phyloP scores from a whole-genome alignment of 2,113 vertebrate genomes.

The Oncorhynchus kisutch region DNA sequence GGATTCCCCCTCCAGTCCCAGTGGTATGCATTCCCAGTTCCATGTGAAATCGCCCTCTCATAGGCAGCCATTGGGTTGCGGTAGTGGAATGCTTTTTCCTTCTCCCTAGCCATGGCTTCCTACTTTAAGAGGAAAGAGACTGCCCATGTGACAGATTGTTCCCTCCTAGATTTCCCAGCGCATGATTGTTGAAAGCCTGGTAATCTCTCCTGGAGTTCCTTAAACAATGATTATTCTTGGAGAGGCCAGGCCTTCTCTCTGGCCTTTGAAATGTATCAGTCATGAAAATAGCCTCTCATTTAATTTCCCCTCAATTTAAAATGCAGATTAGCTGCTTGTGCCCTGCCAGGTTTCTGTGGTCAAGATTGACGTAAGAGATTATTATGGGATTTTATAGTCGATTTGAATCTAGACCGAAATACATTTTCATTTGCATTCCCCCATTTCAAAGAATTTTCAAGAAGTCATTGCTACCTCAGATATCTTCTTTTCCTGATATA shows the following conservation, averaged over 20 bases:
- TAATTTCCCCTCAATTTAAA: constrained; percentile 8
- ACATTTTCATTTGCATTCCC: not conserved
- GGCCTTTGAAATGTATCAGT: constrained; percentile 34
- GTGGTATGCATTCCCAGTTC: not conserved
- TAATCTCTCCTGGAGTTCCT: constrained; percentile 20
- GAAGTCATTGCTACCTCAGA: too few species aligned
- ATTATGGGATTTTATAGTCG: constrained; percentile 1
- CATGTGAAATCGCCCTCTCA: not conserved
- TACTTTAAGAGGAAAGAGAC: constrained; percentile 10
- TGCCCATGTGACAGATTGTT: constrained; percentile 7
- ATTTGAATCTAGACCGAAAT: not conserved
- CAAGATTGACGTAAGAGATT: constrained; percentile 5
- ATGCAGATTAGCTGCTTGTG: constrained; percentile 4
- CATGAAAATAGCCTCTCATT: not conserved
- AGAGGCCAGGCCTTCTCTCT: constrained; percentile 1
- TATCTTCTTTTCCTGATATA: too few species aligned
- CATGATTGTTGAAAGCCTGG: constrained; percentile 2
- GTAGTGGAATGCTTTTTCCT: not conserved
- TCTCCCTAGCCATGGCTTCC: not conserved
- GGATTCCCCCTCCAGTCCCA: not conserved
- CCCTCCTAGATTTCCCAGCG: constrained; percentile 2
- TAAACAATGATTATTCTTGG: constrained; percentile 16
- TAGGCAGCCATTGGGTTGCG: not conserved
- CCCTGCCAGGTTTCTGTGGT: not conserved
- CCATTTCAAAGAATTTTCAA: too few species aligned